Percentiles rank a stretch among this genome's conserved stretches.
Conservation (phyloP, 2,113 vertebrate species). For the Rhinopomastus cyanomelas region DNA sequence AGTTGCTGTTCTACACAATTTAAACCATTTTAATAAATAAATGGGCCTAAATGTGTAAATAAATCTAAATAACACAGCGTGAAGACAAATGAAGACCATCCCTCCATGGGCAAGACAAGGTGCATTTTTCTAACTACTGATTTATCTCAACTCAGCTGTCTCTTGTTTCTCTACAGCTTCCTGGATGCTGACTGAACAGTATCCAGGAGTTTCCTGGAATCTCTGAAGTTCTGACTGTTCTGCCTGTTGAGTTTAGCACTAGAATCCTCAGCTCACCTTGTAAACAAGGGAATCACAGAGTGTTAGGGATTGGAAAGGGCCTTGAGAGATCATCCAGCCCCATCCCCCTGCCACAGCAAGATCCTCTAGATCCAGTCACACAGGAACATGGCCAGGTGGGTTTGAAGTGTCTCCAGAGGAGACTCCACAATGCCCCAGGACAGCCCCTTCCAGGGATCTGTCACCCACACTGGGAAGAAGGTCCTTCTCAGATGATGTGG, state of each 20-base stretch:
- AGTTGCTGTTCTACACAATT: neutral
- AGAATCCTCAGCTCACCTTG: neutral
- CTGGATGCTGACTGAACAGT: neutral
- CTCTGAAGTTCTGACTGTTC: neutral
- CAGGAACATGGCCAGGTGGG: too few relatives aligned
- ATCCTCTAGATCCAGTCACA: too few relatives aligned
- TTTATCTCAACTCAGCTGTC: neutral
- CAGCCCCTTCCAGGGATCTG: too few relatives aligned
- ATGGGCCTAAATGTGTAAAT: too few relatives aligned
- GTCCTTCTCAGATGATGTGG: too few relatives aligned
- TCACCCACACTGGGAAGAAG: too few relatives aligned
- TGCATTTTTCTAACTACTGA: neutral
- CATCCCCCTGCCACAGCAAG: too few relatives aligned
- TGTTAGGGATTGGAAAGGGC: too few relatives aligned
- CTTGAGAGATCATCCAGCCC: too few relatives aligned
- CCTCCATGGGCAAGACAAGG: rapidly evolving
- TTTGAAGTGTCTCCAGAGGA: too few relatives aligned
- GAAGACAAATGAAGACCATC: neutral
- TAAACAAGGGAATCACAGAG: constrained; percentile 11
- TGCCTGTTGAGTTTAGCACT: neutral
- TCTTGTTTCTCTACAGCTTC: neutral
- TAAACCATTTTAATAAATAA: neutral
- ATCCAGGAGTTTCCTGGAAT: constrained; percentile 28
- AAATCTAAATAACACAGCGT: neutral
- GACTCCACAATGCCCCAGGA: too few relatives aligned